phyloP scores from a whole-genome alignment of 2,797 vertebrate species.

The Nyctalus aviator region DNA sequence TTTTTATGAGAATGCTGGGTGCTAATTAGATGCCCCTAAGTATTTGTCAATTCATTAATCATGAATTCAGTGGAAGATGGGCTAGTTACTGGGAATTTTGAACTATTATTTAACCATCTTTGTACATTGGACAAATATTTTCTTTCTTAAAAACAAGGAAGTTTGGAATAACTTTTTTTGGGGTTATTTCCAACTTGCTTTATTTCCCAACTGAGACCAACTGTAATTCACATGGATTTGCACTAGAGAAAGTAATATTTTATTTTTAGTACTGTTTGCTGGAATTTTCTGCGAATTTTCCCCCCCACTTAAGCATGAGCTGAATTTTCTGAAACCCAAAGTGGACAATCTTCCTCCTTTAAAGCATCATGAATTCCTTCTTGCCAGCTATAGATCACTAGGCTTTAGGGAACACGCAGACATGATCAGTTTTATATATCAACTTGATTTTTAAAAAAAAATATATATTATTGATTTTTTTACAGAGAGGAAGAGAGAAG shows the following conservation, averaged over 20 bases:
- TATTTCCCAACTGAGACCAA: conserved; percentile 52
- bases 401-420: background rate
- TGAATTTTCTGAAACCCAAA: conserved; percentile 22
- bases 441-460: background rate
- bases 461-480: too few relatives aligned
- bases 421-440: background rate
- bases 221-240: conserved; percentile 54
- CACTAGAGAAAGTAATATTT: conserved; percentile 35
- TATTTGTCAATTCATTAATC: background rate
- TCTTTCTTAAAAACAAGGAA: conserved; percentile 46
- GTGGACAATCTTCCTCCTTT: background rate
- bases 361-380: background rate
- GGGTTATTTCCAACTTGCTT: conserved; percentile 44
- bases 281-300: conserved; percentile 27
- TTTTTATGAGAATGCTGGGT: background rate
- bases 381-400: background rate
- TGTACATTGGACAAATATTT: conserved; percentile 26
- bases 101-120: conserved; percentile 41
- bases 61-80: background rate
- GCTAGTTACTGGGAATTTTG: background rate
- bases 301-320: background rate
- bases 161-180: conserved; percentile 55
- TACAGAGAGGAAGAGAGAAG: too few relatives aligned
- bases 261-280: conserved; percentile 61
- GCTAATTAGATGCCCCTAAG: background rate